Evolutionary conservation across 1,140 invertebrate species (phyloP).

Genomic region (Drosophila cardini): DNA sequence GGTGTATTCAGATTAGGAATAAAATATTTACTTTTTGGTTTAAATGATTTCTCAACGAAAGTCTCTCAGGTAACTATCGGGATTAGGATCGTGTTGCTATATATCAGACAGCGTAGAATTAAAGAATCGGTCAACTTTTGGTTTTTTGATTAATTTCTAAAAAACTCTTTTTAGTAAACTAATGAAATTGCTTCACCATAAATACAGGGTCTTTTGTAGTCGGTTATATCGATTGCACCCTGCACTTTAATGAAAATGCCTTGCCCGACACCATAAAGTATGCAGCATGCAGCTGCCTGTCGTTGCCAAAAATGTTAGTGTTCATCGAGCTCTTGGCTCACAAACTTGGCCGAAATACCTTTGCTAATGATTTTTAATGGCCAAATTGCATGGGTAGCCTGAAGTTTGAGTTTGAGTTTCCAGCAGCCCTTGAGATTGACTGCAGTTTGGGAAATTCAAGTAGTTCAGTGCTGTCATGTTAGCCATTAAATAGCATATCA

Average conservation of each 20-base stretch:
- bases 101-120: too few species aligned
- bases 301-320: constrained; percentile 47
- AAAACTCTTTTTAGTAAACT: too few species aligned
- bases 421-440: constrained; percentile 24
- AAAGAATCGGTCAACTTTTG: too few species aligned
- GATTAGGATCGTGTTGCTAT: too few species aligned
- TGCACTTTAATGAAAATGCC: constrained; percentile 69
- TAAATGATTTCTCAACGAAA: too few species aligned
- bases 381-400: constrained; percentile 70
- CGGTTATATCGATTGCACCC: neutral
- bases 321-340: constrained; percentile 30
- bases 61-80: too few species aligned
- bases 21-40: too few species aligned
- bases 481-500: too few species aligned
- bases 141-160: too few species aligned
- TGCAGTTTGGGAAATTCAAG: neutral
- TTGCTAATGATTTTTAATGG: constrained; percentile 82
- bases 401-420: constrained; percentile 12
- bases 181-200: too few species aligned
- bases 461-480: constrained; percentile 1
- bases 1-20: too few species aligned
- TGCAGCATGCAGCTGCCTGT: constrained; percentile 46
- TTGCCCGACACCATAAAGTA: constrained; percentile 62
- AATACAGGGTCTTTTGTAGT: too few species aligned
- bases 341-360: constrained; percentile 55